A percentile compares a stretch with the other conserved stretches of the same genome.
phyloP scores from a whole-genome alignment of 2,888 invertebrate genomes.

The Myopa tessellatipennis region DNA sequence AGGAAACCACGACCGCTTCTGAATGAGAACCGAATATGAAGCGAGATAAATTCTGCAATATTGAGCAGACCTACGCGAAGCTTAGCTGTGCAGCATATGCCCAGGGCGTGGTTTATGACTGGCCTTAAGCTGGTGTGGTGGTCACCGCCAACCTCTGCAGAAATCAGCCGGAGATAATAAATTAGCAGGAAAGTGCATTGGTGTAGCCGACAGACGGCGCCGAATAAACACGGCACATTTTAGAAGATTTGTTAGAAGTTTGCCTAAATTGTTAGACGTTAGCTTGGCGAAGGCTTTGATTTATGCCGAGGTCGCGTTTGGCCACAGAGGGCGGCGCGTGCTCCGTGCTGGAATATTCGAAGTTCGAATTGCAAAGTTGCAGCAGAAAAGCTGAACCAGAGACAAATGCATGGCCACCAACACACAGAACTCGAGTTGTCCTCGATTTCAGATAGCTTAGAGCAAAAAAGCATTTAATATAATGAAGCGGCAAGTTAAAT shows the following conservation, averaged over 20 bases:
- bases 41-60: slow-evolving; percentile 21
- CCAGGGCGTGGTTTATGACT: neutral
- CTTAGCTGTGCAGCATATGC: neutral
- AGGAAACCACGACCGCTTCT: slow-evolving; percentile 57
- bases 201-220: neutral
- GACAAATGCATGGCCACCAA: neutral
- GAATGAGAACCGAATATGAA: slow-evolving; percentile 33
- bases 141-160: neutral
- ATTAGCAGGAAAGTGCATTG: slow-evolving; percentile 9
- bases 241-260: slow-evolving; percentile 9
- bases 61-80: neutral
- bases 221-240: slow-evolving; percentile 1
- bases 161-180: slow-evolving; percentile 14
- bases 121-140: neutral
- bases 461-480: too few species aligned
- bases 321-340: neutral
- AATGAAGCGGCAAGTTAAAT: too few species aligned
- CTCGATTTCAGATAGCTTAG: too few species aligned
- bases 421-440: too few species aligned
- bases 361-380: slow-evolving; percentile 4
- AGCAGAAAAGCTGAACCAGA: neutral
- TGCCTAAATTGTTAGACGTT: too few species aligned
- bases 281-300: slow-evolving; percentile 6
- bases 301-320: neutral
- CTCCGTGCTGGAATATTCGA: neutral